Conservation (phyloP, 2,113 vertebrate genomes). For the Nothoprocta perdicaria region DNA sequence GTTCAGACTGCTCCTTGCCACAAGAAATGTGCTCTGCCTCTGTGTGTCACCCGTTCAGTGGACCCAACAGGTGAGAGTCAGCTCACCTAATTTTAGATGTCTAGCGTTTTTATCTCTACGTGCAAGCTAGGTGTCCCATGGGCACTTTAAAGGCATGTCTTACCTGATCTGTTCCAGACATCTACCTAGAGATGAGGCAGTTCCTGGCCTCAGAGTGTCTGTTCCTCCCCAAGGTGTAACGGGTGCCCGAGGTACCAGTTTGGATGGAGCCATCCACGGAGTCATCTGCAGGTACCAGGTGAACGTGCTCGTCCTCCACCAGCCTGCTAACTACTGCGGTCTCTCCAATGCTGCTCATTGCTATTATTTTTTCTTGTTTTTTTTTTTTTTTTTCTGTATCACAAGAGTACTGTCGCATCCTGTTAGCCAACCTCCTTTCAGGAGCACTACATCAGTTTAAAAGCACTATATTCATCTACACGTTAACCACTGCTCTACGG, state of each 20-base stretch:
- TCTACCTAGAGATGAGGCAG: neutral
- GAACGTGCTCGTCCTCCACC: neutral
- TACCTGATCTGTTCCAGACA: conserved; percentile 41
- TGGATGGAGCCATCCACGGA: neutral
- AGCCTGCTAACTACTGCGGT: neutral
- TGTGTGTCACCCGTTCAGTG: neutral
- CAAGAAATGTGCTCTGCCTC: neutral
- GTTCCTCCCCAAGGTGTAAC: neutral
- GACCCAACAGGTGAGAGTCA: neutral
- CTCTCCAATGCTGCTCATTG: neutral
- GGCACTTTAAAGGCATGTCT: conserved; percentile 19
- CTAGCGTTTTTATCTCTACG: neutral
- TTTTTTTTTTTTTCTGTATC: neutral
- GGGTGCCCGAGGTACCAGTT: neutral
- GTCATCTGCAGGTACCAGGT: neutral
- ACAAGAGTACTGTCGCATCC: neutral
- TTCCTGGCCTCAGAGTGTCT: conserved; percentile 2
- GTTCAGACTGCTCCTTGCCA: neutral
- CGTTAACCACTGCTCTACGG: neutral
- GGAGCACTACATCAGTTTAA: neutral
- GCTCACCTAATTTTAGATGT: neutral
- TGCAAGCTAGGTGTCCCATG: neutral
- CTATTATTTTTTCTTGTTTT: neutral
- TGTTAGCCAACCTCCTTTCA: conserved; percentile 18
- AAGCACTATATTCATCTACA: neutral